Percentiles rank a stretch among this genome's conserved stretches.
These are phyloP conservation scores for Erebia epiphron DNA, from an alignment of 2,888 invertebrate genomes.

Conservation along the genomic window DNA sequence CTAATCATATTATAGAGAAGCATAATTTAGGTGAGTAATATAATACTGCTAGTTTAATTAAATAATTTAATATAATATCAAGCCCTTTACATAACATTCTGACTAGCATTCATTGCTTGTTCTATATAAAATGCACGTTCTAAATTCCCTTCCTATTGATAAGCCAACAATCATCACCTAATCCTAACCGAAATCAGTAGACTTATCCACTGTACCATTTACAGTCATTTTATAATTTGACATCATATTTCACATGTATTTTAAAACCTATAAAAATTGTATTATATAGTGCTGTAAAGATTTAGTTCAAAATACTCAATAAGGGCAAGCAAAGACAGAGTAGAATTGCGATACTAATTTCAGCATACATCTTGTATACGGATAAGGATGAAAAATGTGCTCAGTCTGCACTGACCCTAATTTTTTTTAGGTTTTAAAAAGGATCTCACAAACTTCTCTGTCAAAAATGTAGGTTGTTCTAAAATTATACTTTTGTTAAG, in stretches of 20 bases:
- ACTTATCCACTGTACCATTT: conserved; percentile 14
- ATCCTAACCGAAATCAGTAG: conserved; percentile 12
- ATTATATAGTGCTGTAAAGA: conserved; percentile 11
- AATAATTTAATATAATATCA: conserved; percentile 30
- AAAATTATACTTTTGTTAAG: conserved; percentile 34
- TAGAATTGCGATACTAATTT: no score
- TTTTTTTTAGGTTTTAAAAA: not conserved
- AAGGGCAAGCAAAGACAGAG: not conserved
- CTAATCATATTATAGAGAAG: not conserved
- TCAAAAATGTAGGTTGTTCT: conserved; percentile 27
- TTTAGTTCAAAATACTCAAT: not conserved
- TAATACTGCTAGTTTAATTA: conserved; percentile 41
- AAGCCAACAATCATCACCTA: conserved; percentile 25
- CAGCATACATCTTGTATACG: no score
- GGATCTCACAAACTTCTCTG: conserved; percentile 19
- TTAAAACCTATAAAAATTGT: conserved; percentile 11
- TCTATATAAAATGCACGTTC: conserved; percentile 50
- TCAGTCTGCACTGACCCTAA: not conserved
- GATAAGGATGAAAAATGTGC: not conserved
- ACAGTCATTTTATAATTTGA: conserved; percentile 13
- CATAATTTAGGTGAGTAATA: conserved; percentile 21
- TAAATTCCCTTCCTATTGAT: conserved; percentile 43
- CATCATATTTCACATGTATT: not conserved
- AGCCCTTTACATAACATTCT: conserved; percentile 48
- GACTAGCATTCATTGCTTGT: conserved; percentile 65